Base-by-base conservation (phyloP, 2,888 invertebrate species). In the Trichogramma evanescens region DNA sequence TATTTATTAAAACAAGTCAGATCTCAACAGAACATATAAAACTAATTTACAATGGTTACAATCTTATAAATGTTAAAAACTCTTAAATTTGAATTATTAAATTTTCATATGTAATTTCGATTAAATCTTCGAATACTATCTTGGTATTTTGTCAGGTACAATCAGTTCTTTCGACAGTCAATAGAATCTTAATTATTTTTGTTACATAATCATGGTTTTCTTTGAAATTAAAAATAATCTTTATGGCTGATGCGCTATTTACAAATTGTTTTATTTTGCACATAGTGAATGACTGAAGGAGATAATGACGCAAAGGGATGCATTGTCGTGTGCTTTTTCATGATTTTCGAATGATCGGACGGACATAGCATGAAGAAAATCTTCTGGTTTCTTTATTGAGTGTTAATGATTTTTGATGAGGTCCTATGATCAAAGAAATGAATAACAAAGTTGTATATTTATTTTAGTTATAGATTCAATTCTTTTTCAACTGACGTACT, bases 401-500 rank as follows among this genome's bases (percentile, higher is more conserved):
- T n/a, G 10, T 26, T 46, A 39, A 56, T 42, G 10, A 41, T 41
- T 10, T 42, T 49, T 13, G 13, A 38, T 9, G 39, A 49, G 26
- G 26, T 26, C 26, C 26, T 26, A 26, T 26, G 26, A 26, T 26
- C 26, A 26, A 26, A 26, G 26, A 26, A 26, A 26, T 26, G 26
- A 26, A 26, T 26, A 42, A 58, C 52, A 58, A 63, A 53, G 51
- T 55, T 60, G 39, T 59, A 53, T 59, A 13, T 45, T 45, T 45
- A 45, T 49, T 26, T 26, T 38, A 38, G 8, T 49, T 13, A n/a
- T 52, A 62, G 9, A 66, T 51, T 71, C 66, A 79, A 63, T 79
- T 75, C 66, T 78, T 79, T 13, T 79, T 79, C 64, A 79, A 78
- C 38, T 76, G 69, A 66, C 79, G 79, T 8, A 79, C 78, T 1